These are phyloP conservation scores for Dolichallabes microphthalmus DNA, from an alignment of 2,113 vertebrate species.

Conservation along the genomic window DNA sequence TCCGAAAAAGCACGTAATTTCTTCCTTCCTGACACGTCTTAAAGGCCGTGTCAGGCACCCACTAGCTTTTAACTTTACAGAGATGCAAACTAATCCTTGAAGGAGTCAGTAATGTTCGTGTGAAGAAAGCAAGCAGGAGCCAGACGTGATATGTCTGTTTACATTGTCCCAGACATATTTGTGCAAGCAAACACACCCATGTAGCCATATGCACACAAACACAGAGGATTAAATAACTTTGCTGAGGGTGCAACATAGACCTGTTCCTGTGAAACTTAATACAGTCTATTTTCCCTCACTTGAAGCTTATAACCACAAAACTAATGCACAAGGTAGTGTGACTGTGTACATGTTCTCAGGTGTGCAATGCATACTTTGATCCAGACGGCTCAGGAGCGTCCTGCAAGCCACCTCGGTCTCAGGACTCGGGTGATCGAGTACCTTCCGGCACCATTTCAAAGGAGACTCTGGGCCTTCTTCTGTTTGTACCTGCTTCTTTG, in stretches of 20 bases:
- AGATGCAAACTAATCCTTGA: neutral
- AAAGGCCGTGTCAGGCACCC: neutral
- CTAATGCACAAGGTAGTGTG: neutral
- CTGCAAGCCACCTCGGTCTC: constrained; percentile 87
- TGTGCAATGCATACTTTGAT: constrained; percentile 75
- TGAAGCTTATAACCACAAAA: too few relatives aligned
- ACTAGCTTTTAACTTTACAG: neutral
- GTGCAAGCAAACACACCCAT: neutral
- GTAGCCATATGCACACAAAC: neutral
- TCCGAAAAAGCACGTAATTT: neutral
- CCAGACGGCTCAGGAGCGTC: constrained; percentile 79
- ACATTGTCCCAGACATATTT: neutral
- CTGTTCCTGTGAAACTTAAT: neutral
- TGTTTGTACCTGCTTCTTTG: constrained; percentile 73
- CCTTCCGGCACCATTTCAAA: constrained; percentile 86
- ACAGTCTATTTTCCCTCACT: neutral
- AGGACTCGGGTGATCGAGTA: constrained; percentile 83
- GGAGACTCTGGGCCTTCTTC: constrained; percentile 75
- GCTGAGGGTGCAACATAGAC: neutral
- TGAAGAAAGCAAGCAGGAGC: neutral
- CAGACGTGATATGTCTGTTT: neutral
- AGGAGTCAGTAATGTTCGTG: neutral
- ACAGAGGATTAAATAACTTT: neutral
- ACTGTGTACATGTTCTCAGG: neutral
- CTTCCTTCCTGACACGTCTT: neutral